These are phyloP conservation scores for Cephalopachus bancanus DNA, from an alignment of 2,797 vertebrate genomes.

Conservation along the genomic window DNA sequence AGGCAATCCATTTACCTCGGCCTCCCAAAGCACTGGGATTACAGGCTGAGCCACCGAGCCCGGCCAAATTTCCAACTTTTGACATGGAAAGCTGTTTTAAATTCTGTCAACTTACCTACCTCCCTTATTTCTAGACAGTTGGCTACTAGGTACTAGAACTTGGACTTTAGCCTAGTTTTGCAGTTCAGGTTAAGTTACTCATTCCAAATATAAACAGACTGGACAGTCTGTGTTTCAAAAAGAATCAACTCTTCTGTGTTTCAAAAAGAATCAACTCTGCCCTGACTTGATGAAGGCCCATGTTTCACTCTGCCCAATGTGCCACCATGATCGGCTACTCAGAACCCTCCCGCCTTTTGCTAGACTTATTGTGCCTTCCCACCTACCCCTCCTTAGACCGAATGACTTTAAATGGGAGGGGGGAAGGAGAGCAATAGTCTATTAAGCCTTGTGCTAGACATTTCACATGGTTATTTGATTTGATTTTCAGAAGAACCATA, in stretches of 20 bases:
- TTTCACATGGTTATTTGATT: not conserved
- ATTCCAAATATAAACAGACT: conserved; percentile 24
- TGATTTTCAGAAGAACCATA: not conserved
- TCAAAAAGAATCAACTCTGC: too few relatives aligned
- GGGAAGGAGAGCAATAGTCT: not conserved
- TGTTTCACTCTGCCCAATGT: not conserved
- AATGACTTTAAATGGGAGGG: not conserved
- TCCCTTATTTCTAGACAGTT: not conserved
- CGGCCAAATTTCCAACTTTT: conserved; percentile 1
- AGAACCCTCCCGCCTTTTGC: not conserved
- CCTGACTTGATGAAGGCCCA: not conserved
- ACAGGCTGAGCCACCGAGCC: too few relatives aligned
- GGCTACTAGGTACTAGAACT: not conserved
- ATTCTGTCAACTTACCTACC: not conserved
- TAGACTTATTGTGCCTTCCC: not conserved
- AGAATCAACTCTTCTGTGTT: not conserved
- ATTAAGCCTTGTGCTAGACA: not conserved
- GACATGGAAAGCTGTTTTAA: not conserved
- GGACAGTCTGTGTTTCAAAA: not conserved
- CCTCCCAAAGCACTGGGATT: too few relatives aligned
- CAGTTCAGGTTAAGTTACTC: conserved; percentile 28
- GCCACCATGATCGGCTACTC: not conserved
- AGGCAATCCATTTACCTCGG: too few relatives aligned
- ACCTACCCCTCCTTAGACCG: not conserved
- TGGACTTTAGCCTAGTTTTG: not conserved